Evolutionary conservation across 2,888 invertebrate genomes (phyloP).

Genomic region (Coleophora deauratella): DNA sequence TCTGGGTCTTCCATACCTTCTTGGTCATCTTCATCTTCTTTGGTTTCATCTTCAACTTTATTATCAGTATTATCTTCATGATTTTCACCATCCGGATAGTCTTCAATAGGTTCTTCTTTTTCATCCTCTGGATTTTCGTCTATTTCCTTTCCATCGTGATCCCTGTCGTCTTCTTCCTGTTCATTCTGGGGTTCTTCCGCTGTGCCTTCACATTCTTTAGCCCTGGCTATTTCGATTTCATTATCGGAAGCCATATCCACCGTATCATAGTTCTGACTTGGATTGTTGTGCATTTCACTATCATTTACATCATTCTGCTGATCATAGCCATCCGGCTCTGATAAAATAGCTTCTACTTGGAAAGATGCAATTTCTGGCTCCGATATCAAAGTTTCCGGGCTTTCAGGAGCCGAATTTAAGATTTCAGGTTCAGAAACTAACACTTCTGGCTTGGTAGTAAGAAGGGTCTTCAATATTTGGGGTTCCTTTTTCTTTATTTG

Average conservation of each 20-base stretch:
- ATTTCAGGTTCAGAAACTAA: slow-evolving; percentile 66
- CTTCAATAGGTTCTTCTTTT: slow-evolving; percentile 24
- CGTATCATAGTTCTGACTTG: slow-evolving; percentile 57
- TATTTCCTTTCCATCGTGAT: slow-evolving; percentile 28
- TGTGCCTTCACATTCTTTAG: slow-evolving; percentile 32
- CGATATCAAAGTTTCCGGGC: slow-evolving; percentile 67
- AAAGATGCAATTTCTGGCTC: slow-evolving; percentile 69
- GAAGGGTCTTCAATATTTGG: slow-evolving; percentile 64
- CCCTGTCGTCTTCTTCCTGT: slow-evolving; percentile 24
- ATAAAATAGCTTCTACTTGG: slow-evolving; percentile 65
- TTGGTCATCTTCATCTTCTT: slow-evolving; percentile 21
- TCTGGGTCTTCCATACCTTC: slow-evolving; percentile 26
- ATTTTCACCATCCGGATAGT: too few species aligned
- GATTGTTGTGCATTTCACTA: slow-evolving; percentile 37
- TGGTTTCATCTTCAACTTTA: slow-evolving; percentile 19
- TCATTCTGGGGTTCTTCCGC: slow-evolving; percentile 26
- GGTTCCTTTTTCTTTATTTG: slow-evolving; percentile 69
- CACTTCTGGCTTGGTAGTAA: slow-evolving; percentile 63
- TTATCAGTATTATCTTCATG: slow-evolving; percentile 24
- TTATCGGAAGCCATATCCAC: slow-evolving; percentile 67
- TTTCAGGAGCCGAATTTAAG: slow-evolving; percentile 64
- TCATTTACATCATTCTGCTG: slow-evolving; percentile 39
- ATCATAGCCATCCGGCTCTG: slow-evolving; percentile 58
- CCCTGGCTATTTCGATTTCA: slow-evolving; percentile 64
- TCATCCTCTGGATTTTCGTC: slow-evolving; percentile 31